phyloP scores from a whole-genome alignment of 30 jellyfish, hydroid and myxozoan genomes.

The Aurelia aurita complex sp. Pacific region DNA sequence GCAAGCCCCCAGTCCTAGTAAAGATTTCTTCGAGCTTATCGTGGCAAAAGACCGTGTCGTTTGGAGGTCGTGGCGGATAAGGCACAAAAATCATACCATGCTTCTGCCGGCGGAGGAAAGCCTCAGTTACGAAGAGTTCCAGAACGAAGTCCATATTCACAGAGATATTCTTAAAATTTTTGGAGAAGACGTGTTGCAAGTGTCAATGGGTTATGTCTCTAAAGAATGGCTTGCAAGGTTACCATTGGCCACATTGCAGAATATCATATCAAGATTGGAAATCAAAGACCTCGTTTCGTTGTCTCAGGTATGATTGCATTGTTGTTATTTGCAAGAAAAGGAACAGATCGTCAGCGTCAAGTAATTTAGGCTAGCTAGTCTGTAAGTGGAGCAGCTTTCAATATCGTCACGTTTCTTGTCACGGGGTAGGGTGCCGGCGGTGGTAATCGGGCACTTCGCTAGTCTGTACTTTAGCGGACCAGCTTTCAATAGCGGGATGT shows the following conservation, averaged over 20 bases:
- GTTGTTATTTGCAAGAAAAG: no score
- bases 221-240: constrained; percentile 77
- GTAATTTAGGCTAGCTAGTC: no score
- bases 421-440: no score
- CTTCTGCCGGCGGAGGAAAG: constrained; percentile 71
- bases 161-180: constrained; percentile 45
- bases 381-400: no score
- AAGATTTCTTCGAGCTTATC: constrained; percentile 78
- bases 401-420: no score
- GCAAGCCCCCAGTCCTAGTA: constrained; percentile 87
- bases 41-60: constrained; percentile 56
- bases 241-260: constrained; percentile 49
- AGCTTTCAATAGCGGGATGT: no score
- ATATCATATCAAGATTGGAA: constrained; percentile 36
- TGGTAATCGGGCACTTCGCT: no score
- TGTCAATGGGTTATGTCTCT: constrained; percentile 65
- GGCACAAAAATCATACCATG: constrained; percentile 39
- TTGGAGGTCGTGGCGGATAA: constrained; percentile 80
- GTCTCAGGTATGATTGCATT: constrained; percentile 53
- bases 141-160: constrained; percentile 53
- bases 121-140: constrained; percentile 50
- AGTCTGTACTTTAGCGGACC: no score
- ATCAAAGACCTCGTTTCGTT: constrained; percentile 47
- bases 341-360: background rate
- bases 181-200: constrained; percentile 75